Evolutionary conservation across 2,113 vertebrate species (phyloP), one percentile per base, ranked within the genome.

Genomic region (Choloepus hoffmanni): DNA sequence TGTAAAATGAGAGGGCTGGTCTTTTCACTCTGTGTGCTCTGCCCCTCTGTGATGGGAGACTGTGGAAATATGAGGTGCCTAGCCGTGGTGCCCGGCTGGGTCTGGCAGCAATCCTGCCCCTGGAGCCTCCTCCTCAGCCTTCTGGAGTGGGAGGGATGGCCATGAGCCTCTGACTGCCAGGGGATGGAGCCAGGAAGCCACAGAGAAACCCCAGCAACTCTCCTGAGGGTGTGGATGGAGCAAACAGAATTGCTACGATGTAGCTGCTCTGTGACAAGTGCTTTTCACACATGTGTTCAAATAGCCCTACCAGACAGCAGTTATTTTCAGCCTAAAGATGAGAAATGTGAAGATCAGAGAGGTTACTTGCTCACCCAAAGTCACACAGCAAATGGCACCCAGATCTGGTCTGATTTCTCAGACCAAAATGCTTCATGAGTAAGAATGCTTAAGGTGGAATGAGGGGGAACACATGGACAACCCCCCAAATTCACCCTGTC

Each of bases 361-460:
- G 50, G 70, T 86, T 68, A 45, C 14, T 28, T 16, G 36, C 30
- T 30, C 50, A 40, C 79, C 87, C 50, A 13, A 36, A 36, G 53
- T 91, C 95, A 55, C 92, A 96, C 67, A 68, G 83, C 92, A 58
- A 95, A 86, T 4, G 65, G 28, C 81, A 58, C 23, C 82, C 70
- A 90, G 65, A 55, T 72, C 78, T 26, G 53, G 67, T 67, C 60
- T 50, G 48, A 90, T n/a, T 86, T 94, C 55, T 79, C 78, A 13
- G 53, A 50, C 23, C n/a, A 10, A 4, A 18, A 63, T 19, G 58
- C 33, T 55, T 28, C 30, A 70, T 0, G 43, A 76, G 40, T 45
- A 30, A 74, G 58, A 60, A 23, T 60, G 19, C 58, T 60, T 60
- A 30, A 60, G 76, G 58, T 63, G 16, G 33, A 18, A 5, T 7